Evolutionary conservation across 2,113 vertebrate species (phyloP), one percentile per base, ranked within the genome.

Genomic region (Nibea albiflora): DNA sequence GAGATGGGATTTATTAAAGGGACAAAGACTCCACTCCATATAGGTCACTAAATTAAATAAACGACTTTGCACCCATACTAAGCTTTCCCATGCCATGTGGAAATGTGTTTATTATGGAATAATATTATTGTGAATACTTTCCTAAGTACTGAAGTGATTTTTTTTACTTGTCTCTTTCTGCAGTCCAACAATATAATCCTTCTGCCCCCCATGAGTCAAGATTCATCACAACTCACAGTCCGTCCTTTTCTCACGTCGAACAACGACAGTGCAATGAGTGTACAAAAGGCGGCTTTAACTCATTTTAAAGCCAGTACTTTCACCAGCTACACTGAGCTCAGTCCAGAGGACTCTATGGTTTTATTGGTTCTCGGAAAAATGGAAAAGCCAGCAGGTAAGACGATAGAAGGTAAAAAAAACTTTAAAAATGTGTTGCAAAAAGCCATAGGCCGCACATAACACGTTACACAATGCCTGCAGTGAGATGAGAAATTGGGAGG

Each of bases 251-350:
- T 6, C 1, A 16, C 0, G 1, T 11, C 72, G 17, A 56, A 70
- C 19, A 88, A 66, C 10, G 93, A 93, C 78, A 68, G 7, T 1
- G 86, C 91, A 9, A 49, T n/a, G 16, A 86, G 79, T 5, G 91
- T 96, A 42, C 91, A 90, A 39, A 76, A 26, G 64, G 69, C 61
- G 56, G 93, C 87, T 35, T 52, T 93, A 11, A 14, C 42, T 0
- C 0, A 75, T 52, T 94, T 90, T 26, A 91, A 78, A 4, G 68
- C 11, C 11, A 69, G 0, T 1, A 60, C 76, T 7, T 91, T 96
- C 89, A 93, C 74, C 76, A 95, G 93, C 87, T 96, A 95, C 50
- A 92, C 92, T 62, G 93, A 95, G 84, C 85, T 95, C 58, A 26
- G 5, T 4, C 60, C 79, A 6, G 26, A 52, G 19, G 26, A n/a